Percentiles rank a stretch among this genome's conserved stretches.
These are phyloP conservation scores for Cephalopholis sonnerati DNA, from an alignment of 2,113 vertebrate genomes.

Conservation along the genomic window DNA sequence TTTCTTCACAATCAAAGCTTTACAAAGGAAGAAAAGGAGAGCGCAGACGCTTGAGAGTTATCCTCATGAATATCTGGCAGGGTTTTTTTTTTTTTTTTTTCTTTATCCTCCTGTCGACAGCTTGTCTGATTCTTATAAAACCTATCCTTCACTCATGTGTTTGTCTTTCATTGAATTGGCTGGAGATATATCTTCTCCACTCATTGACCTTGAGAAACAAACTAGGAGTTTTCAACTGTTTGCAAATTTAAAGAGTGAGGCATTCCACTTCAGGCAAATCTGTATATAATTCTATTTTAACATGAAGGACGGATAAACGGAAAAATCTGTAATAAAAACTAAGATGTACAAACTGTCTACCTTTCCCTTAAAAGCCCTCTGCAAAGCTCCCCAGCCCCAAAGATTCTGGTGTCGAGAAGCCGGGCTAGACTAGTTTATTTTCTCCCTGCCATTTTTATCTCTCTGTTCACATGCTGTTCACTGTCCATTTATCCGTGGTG, in stretches of 20 bases:
- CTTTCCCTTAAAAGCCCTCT: slow-evolving; percentile 26
- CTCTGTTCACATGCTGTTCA: slow-evolving; percentile 73
- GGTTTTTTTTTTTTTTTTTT: slow-evolving; percentile 44
- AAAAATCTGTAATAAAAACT: slow-evolving; percentile 2
- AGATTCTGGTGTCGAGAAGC: slow-evolving; percentile 24
- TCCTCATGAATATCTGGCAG: slow-evolving; percentile 77
- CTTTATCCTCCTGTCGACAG: slow-evolving; percentile 74
- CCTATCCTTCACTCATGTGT: slow-evolving; percentile 55
- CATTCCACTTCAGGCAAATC: slow-evolving; percentile 27
- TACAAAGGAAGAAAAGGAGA: slow-evolving; percentile 75
- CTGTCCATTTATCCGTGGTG: slow-evolving; percentile 74
- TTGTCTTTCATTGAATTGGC: slow-evolving; percentile 72
- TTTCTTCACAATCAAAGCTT: slow-evolving; percentile 77
- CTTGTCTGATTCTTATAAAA: slow-evolving; percentile 77
- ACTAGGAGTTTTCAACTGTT: slow-evolving; percentile 35
- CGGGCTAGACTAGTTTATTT: slow-evolving; percentile 69
- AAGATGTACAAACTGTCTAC: slow-evolving; percentile 15
- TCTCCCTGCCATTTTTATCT: slow-evolving; percentile 75
- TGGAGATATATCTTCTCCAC: slow-evolving; percentile 65
- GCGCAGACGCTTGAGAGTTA: slow-evolving; percentile 67
- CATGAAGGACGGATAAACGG: slow-evolving; percentile 6
- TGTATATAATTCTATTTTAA: slow-evolving; percentile 21
- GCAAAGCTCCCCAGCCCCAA: slow-evolving; percentile 32
- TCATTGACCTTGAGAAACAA: slow-evolving; percentile 76
- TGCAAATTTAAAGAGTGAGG: slow-evolving; percentile 23